Evolutionary conservation across 2,888 invertebrate species (phyloP).

Genomic region (Nomada lathburiana): DNA sequence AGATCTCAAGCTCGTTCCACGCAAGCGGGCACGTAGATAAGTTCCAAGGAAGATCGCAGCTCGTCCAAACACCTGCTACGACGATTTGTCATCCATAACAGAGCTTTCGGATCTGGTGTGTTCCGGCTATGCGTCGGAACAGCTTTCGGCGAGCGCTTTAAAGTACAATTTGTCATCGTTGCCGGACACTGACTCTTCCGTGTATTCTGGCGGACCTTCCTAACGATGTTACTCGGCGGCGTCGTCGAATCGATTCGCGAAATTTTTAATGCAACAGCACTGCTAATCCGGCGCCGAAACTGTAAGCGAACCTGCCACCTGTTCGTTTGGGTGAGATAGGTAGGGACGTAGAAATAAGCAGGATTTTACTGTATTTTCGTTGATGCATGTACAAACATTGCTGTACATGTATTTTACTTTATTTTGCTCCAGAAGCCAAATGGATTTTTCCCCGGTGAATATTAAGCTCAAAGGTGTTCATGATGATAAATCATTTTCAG

Average conservation of each 20-base stretch:
- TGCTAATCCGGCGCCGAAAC: too few relatives aligned
- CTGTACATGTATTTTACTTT: too few relatives aligned
- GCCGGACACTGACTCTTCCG: slow-evolving; percentile 68
- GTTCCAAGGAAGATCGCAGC: slow-evolving; percentile 68
- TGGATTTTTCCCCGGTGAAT: too few relatives aligned
- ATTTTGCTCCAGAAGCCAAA: too few relatives aligned
- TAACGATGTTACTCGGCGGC: slow-evolving; percentile 49
- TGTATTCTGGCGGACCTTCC: slow-evolving; percentile 45
- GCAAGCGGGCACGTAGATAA: slow-evolving; percentile 67
- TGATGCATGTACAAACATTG: too few relatives aligned
- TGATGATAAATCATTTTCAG: too few relatives aligned
- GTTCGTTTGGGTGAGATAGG: too few relatives aligned
- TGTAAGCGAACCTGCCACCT: too few relatives aligned
- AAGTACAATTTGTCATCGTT: slow-evolving; percentile 74
- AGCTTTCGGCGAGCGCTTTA: slow-evolving; percentile 73
- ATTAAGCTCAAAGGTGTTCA: too few relatives aligned
- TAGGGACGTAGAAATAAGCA: too few relatives aligned
- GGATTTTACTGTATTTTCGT: too few relatives aligned
- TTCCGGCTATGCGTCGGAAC: slow-evolving; percentile 69
- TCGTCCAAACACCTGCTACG: slow-evolving; percentile 73
- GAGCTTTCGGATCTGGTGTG: slow-evolving; percentile 72
- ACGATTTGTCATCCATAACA: slow-evolving; percentile 75
- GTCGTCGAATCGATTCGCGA: slow-evolving; percentile 52
- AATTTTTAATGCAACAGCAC: slow-evolving; percentile 23
- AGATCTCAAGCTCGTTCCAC: slow-evolving; percentile 53